These are phyloP conservation scores for Cyclophora albipunctata DNA, from an alignment of 2,888 invertebrate species.

Conservation along the genomic window DNA sequence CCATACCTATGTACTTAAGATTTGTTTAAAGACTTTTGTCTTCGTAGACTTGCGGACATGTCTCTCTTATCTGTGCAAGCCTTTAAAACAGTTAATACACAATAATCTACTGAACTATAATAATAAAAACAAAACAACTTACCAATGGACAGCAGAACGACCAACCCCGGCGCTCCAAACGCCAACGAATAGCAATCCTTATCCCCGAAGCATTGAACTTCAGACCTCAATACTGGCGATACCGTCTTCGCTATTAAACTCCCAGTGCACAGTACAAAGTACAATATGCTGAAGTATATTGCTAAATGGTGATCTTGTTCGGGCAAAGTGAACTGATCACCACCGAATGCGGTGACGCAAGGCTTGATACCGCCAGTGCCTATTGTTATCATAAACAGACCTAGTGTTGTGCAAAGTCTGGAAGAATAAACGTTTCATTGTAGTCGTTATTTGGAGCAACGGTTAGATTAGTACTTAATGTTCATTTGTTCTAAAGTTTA, in stretches of 20 bases:
- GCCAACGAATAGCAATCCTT: slow-evolving; percentile 82
- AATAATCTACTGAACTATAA: too few relatives aligned
- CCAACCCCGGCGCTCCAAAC: slow-evolving; percentile 84
- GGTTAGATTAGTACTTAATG: neutral
- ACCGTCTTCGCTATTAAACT: slow-evolving; percentile 83
- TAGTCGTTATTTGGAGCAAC: neutral
- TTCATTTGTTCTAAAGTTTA: too few relatives aligned
- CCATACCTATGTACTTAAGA: too few relatives aligned
- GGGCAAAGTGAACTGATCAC: slow-evolving; percentile 83
- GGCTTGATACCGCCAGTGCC: slow-evolving; percentile 91
- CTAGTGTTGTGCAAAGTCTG: slow-evolving; percentile 78
- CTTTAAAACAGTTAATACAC: too few relatives aligned
- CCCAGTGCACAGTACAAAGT: slow-evolving; percentile 80
- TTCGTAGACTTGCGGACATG: too few relatives aligned
- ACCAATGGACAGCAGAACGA: slow-evolving; percentile 83
- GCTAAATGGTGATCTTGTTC: slow-evolving; percentile 79
- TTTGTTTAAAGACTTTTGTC: too few relatives aligned
- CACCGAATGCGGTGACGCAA: slow-evolving; percentile 87
- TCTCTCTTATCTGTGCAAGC: too few relatives aligned
- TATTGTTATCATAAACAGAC: slow-evolving; percentile 80
- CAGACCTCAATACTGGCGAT: slow-evolving; percentile 82
- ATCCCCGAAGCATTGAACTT: slow-evolving; percentile 78
- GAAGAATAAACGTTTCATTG: neutral
- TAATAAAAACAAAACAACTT: slow-evolving; percentile 26
- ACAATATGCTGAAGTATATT: slow-evolving; percentile 85